Evolutionary conservation across 2,888 invertebrate species (phyloP).

Genomic region (Melinopterus prodromus): DNA sequence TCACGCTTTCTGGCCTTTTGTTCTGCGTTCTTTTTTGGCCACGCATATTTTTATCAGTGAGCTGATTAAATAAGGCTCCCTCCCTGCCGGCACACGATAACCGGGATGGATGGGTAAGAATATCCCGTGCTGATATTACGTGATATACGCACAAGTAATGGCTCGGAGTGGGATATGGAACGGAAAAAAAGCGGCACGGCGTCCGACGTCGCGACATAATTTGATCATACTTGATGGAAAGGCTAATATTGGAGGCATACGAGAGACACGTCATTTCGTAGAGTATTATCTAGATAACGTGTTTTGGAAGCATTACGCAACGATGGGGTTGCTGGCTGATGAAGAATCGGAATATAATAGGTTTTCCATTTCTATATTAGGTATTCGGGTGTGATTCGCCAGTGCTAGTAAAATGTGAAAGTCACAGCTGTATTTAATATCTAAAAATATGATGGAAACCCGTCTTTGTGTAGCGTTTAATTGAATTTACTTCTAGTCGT

Average conservation of each 20-base stretch:
- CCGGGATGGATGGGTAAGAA: neutral
- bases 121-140: conserved; percentile 4
- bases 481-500: too few relatives aligned
- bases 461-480: too few relatives aligned
- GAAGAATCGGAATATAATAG: neutral
- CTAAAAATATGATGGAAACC: too few relatives aligned
- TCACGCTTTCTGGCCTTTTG: neutral
- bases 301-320: neutral
- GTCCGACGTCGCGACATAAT: neutral
- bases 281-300: neutral
- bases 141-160: neutral
- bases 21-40: neutral
- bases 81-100: neutral
- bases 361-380: neutral
- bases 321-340: neutral
- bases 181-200: neutral
- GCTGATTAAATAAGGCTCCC: neutral
- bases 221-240: neutral
- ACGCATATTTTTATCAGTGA: neutral
- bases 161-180: neutral
- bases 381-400: neutral
- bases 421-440: too few relatives aligned
- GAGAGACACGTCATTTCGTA: neutral
- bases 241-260: conserved; percentile 4
- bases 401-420: neutral